A percentile compares a stretch with the other conserved stretches of the same genome.
These are phyloP conservation scores for Hippocampus barbouri DNA, from an alignment of 2,113 vertebrate species.

Conservation along the genomic window DNA sequence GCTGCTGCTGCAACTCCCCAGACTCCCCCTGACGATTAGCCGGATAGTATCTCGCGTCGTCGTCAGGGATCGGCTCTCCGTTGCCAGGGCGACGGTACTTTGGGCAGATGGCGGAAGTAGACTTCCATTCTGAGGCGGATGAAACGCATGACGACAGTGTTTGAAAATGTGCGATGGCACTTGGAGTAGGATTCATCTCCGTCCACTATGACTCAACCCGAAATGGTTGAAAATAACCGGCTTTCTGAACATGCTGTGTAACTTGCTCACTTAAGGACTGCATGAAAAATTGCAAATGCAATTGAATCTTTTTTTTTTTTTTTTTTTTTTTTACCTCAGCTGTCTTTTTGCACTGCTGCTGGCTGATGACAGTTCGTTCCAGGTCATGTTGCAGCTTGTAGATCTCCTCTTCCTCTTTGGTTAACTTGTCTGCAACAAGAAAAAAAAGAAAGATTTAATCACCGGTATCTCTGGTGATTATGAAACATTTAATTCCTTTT, in stretches of 20 bases:
- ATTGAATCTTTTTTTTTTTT: constrained; percentile 2
- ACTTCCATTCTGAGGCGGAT: constrained; percentile 79
- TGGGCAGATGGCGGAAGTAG: constrained; percentile 73
- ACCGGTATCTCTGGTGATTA: no score
- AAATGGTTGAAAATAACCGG: constrained; percentile 41
- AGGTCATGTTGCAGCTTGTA: constrained; percentile 93
- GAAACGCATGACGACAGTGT: constrained; percentile 50
- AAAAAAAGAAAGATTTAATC: constrained; percentile 5
- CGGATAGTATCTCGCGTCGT: constrained; percentile 82
- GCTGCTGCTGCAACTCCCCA: constrained; percentile 97
- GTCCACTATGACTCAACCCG: constrained; percentile 53
- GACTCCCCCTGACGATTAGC: constrained; percentile 93
- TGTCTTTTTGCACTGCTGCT: constrained; percentile 78
- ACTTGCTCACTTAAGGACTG: constrained; percentile 22
- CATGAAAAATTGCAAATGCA: constrained; percentile 18
- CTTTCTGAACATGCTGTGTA: constrained; percentile 24
- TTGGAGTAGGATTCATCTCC: constrained; percentile 38
- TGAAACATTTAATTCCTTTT: no score
- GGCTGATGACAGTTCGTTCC: constrained; percentile 85
- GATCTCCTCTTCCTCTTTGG: constrained; percentile 96
- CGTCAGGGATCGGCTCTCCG: constrained; percentile 79
- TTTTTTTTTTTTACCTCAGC: constrained; percentile 77
- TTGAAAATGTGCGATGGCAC: constrained; percentile 25
- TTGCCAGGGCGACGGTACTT: constrained; percentile 73
- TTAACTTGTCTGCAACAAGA: constrained; percentile 75